Percentiles rank a stretch among this genome's conserved stretches.
phyloP scores from a whole-genome alignment of 1,140 invertebrate genomes.

The Mercenaria mercenaria region DNA sequence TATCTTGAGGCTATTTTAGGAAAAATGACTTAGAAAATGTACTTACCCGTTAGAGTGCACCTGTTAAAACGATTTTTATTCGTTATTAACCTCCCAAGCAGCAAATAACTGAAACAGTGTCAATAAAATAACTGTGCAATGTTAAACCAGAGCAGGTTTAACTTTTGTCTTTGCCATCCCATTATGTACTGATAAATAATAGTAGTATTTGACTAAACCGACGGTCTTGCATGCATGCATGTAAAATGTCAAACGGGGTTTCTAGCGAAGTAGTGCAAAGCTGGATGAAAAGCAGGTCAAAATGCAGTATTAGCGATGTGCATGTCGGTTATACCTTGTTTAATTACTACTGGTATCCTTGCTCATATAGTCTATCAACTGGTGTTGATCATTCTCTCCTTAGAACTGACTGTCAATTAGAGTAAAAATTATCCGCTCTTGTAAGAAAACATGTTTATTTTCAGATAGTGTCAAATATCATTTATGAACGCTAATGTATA shows the following conservation, averaged over 20 bases:
- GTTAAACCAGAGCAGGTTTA: slow-evolving; percentile 31
- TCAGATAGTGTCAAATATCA: no score
- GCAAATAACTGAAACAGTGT: background rate
- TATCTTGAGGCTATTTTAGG: background rate
- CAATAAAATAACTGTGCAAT: background rate
- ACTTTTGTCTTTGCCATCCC: slow-evolving; percentile 48
- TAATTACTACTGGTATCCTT: no score
- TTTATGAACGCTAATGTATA: no score
- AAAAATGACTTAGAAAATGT: slow-evolving; percentile 18
- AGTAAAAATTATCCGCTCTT: no score
- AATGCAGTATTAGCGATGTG: no score
- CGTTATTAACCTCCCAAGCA: background rate
- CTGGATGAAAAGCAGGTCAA: background rate
- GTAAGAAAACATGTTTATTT: no score
- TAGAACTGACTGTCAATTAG: no score
- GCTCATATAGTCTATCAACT: no score
- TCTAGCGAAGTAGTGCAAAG: background rate
- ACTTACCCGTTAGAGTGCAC: background rate
- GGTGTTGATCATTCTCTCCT: no score
- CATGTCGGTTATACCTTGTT: no score
- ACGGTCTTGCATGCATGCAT: slow-evolving; percentile 4
- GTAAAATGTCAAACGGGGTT: background rate
- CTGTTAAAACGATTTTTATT: background rate
- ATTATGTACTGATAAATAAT: slow-evolving; percentile 45
- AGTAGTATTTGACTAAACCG: slow-evolving; percentile 20